Evolutionary conservation across 2,797 vertebrate genomes (phyloP).

Genomic region (Tadarida brasiliensis): DNA sequence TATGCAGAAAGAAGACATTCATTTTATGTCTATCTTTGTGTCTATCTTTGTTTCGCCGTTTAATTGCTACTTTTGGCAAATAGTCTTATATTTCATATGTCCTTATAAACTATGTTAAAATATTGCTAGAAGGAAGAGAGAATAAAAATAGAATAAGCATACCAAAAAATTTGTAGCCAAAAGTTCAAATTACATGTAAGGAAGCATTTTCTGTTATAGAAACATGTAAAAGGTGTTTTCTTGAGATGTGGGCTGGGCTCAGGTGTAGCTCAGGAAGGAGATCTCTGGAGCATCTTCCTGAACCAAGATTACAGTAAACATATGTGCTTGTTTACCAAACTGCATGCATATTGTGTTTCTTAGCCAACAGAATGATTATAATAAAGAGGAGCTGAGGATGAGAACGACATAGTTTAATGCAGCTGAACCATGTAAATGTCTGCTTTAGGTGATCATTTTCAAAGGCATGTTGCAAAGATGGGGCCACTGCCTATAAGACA

Average conservation of each 20-base stretch:
- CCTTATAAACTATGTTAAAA: conserved; percentile 17
- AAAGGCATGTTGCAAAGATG: not conserved
- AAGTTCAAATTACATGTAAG: not conserved
- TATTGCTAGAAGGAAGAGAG: conserved; percentile 43
- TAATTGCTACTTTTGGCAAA: conserved; percentile 33
- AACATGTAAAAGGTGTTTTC: not conserved
- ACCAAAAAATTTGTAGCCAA: not conserved
- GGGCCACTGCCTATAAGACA: not conserved
- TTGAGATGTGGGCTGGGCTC: not conserved
- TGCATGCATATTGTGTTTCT: not conserved
- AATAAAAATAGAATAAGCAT: conserved; percentile 35
- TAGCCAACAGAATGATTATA: not conserved
- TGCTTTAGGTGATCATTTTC: not conserved
- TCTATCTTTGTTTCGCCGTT: not conserved
- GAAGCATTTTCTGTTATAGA: not conserved
- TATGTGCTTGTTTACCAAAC: not conserved
- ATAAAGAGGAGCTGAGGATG: not conserved
- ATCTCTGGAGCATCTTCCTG: not conserved
- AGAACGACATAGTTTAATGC: not conserved
- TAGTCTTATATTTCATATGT: not conserved
- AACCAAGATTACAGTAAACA: not conserved
- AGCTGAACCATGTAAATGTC: not conserved
- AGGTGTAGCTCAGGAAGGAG: not conserved
- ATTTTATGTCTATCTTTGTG: not conserved
- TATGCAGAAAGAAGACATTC: not conserved